phyloP scores from a whole-genome alignment of 2,888 invertebrate species.

The Meiosimyza platycephala region DNA sequence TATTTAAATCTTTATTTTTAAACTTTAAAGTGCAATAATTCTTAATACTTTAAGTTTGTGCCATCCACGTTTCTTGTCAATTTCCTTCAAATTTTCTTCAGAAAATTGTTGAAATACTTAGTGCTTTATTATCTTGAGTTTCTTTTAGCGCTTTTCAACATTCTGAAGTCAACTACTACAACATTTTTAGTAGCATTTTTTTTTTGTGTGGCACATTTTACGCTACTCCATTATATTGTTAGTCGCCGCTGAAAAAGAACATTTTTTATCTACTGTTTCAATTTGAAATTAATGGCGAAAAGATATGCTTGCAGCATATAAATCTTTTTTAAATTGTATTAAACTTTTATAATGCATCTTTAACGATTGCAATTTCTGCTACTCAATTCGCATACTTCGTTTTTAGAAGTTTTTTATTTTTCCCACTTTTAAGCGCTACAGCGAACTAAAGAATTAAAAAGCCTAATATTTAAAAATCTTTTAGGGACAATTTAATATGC shows the following conservation, averaged over 20 bases:
- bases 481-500: background rate
- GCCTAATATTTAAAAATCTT: background rate
- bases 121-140: too few relatives aligned
- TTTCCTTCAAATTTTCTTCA: too few relatives aligned
- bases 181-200: too few relatives aligned
- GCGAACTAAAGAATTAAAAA: background rate
- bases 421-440: background rate
- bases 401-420: slow-evolving; percentile 15
- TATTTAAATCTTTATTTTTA: too few relatives aligned
- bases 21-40: too few relatives aligned
- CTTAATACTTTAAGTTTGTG: too few relatives aligned
- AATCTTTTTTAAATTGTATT: slow-evolving; percentile 46
- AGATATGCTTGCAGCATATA: slow-evolving; percentile 39
- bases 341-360: slow-evolving; percentile 48
- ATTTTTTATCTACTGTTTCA: slow-evolving; percentile 31
- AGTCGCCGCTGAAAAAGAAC: background rate
- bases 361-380: slow-evolving; percentile 45
- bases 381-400: too few relatives aligned
- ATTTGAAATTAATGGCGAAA: slow-evolving; percentile 26
- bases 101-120: too few relatives aligned
- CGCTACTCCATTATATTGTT: background rate
- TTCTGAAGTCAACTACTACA: too few relatives aligned
- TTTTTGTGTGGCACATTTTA: background rate
- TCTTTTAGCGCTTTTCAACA: too few relatives aligned
- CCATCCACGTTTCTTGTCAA: too few relatives aligned